These are phyloP conservation scores for Sorex maritimensis DNA, from an alignment of 2,797 vertebrate genomes.

Conservation along the genomic window DNA sequence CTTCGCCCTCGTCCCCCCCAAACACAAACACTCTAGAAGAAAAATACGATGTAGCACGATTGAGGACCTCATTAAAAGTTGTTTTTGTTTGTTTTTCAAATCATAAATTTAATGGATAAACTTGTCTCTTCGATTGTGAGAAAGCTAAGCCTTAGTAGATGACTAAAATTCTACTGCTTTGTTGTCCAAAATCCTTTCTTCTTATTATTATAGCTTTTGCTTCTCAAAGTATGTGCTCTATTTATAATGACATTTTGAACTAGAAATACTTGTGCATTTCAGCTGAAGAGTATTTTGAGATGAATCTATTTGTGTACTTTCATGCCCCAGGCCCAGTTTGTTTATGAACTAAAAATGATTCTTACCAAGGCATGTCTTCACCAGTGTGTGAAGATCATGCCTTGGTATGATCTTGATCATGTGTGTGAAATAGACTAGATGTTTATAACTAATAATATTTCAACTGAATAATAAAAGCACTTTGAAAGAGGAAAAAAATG, in stretches of 20 bases:
- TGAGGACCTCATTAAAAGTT: constrained; percentile 1
- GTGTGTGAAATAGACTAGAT: constrained; percentile 65
- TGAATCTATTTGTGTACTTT: constrained; percentile 8
- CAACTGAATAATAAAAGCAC: constrained; percentile 75
- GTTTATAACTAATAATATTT: constrained; percentile 64
- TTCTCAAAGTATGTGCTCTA: not conserved
- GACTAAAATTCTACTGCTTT: not conserved
- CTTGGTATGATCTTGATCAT: not conserved
- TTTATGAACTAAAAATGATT: constrained; percentile 38
- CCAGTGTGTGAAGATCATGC: not conserved
- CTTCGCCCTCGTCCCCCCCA: too few species aligned
- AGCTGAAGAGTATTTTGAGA: constrained; percentile 24
- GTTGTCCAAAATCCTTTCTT: constrained; percentile 3
- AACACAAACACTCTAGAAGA: too few species aligned
- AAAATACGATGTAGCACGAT: not conserved
- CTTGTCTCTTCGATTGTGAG: not conserved
- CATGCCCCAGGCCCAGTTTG: not conserved
- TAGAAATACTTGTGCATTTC: constrained; percentile 33
- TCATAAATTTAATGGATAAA: constrained; percentile 34
- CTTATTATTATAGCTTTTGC: not conserved
- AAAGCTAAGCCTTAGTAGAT: not conserved
- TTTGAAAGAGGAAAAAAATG: constrained; percentile 42
- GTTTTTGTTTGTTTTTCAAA: not conserved
- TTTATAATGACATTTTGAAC: constrained; percentile 58
- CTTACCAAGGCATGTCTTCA: constrained; percentile 46